Evolutionary conservation across 2,888 invertebrate species (phyloP).

Genomic region (Apocheima hispidaria): DNA sequence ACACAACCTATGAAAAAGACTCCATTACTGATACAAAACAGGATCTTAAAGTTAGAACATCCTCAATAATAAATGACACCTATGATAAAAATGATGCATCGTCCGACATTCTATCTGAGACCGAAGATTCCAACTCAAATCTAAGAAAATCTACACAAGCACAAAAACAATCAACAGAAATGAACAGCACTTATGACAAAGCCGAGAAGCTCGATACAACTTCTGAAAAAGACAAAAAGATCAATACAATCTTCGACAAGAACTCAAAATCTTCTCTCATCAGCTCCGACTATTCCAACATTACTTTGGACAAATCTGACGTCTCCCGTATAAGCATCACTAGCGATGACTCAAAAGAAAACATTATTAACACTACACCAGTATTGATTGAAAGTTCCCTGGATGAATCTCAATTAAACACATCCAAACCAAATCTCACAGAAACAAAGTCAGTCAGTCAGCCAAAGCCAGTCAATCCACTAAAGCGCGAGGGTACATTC

Average conservation of each 20-base stretch:
- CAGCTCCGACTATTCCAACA: slow-evolving; percentile 60
- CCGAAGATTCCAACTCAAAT: slow-evolving; percentile 7
- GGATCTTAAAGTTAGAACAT: background rate
- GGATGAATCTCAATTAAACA: slow-evolving; percentile 58
- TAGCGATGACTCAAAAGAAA: slow-evolving; percentile 71
- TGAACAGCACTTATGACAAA: slow-evolving; percentile 30
- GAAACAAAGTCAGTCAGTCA: background rate
- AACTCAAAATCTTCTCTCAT: slow-evolving; percentile 62
- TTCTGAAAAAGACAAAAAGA: slow-evolving; percentile 51
- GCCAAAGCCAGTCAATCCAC: slow-evolving; percentile 51
- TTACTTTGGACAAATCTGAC: slow-evolving; percentile 60
- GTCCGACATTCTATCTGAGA: slow-evolving; percentile 11
- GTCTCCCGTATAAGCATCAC: slow-evolving; percentile 69
- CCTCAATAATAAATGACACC: slow-evolving; percentile 36
- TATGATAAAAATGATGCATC: slow-evolving; percentile 34
- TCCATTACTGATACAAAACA: slow-evolving; percentile 7
- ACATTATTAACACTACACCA: slow-evolving; percentile 69
- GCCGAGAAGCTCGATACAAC: slow-evolving; percentile 42
- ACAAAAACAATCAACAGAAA: slow-evolving; percentile 13
- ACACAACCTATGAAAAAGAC: slow-evolving; percentile 37
- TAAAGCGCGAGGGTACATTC: slow-evolving; percentile 77
- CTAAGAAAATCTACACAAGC: slow-evolving; percentile 21
- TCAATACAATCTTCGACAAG: slow-evolving; percentile 65
- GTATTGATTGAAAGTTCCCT: slow-evolving; percentile 74
- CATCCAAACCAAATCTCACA: slow-evolving; percentile 19